A percentile compares a stretch with the other conserved stretches of the same genome.
Evolutionary conservation across 2,113 vertebrate genomes (phyloP).

Genomic region (Circaetus cinerascens): DNA sequence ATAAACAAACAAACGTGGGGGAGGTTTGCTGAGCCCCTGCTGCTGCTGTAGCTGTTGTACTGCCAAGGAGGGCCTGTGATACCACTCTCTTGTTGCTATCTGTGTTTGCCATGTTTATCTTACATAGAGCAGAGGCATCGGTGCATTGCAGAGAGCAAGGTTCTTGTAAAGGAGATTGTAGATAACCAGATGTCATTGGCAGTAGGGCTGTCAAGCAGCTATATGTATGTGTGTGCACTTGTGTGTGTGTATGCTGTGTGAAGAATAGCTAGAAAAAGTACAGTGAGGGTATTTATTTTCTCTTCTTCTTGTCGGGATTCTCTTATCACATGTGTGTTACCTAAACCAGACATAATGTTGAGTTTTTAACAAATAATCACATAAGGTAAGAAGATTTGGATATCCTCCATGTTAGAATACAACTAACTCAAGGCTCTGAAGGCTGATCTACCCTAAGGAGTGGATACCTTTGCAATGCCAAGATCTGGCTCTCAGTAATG

Average conservation of each 20-base stretch:
- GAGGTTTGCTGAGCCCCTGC: not conserved
- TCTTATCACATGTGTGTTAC: not conserved
- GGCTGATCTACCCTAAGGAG: not conserved
- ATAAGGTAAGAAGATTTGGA: not conserved
- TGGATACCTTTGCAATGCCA: not conserved
- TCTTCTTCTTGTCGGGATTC: not conserved
- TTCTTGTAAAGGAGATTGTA: conserved; percentile 10
- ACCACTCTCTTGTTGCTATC: not conserved
- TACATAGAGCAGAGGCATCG: not conserved
- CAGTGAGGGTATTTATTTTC: not conserved
- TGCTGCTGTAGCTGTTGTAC: not conserved
- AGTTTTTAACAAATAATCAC: not conserved
- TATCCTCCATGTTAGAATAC: not conserved
- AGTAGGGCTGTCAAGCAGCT: not conserved
- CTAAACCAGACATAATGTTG: not conserved
- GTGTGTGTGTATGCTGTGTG: not conserved
- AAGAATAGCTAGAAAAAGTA: not conserved
- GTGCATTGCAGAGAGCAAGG: not conserved
- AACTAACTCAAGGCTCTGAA: not conserved
- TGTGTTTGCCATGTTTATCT: conserved; percentile 32
- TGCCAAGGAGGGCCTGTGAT: not conserved
- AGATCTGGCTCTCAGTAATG: not conserved
- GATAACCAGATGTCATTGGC: conserved; percentile 4
- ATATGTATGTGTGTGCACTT: not conserved
- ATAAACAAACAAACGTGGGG: not conserved